Base-by-base conservation (phyloP, 2,113 vertebrate genomes). In the Cichladusa arquata region DNA sequence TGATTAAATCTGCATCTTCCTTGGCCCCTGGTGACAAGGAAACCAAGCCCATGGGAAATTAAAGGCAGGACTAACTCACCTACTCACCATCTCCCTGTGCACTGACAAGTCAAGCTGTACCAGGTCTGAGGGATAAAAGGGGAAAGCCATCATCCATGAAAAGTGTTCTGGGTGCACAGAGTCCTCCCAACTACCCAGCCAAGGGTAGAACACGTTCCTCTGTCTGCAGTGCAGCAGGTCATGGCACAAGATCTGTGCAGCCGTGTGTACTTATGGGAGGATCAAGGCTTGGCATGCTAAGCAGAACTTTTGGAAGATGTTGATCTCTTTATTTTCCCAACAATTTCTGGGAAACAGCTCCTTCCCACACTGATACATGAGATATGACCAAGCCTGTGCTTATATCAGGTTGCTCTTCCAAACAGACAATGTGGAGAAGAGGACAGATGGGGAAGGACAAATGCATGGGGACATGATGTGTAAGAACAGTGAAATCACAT, bases 401-500 rank as follows among this genome's bases (percentile, higher is more conserved):
- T 89, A 1, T 24, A 25, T 57, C 24, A 86, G 26, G 34, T 54
- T 58, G 38, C 60, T 88, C 25, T 83, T 85, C 71, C 67, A 93
- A 90, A 66, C 16, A 4, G 3, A 38, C 47, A 86, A 29, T 17
- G 19, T 5, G 8, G 79, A 74, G 40, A 86, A 51, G 28, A 62
- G 11, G n/a, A 50, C 16, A 94, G 58, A 58, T 3, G 6, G 16
- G 24, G 25, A 91, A 92, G 62, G n/a, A 65, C 19, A 93, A 95
- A 93, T 14, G 13, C 14, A n/a, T 0, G 1, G n/a, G 31, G 29
- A 87, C 11, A 56, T 1, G 9, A 76, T 5, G 16, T 19, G 14
- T 86, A 90, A 94, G 31, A 95, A 92, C 34, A 71, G 77, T 77
- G 77, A 93, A 78, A 87, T 93, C 67, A 97, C 98, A 61, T 99